Evolutionary conservation across 2,888 invertebrate species (phyloP).

Genomic region (Drosophila prolongata): DNA sequence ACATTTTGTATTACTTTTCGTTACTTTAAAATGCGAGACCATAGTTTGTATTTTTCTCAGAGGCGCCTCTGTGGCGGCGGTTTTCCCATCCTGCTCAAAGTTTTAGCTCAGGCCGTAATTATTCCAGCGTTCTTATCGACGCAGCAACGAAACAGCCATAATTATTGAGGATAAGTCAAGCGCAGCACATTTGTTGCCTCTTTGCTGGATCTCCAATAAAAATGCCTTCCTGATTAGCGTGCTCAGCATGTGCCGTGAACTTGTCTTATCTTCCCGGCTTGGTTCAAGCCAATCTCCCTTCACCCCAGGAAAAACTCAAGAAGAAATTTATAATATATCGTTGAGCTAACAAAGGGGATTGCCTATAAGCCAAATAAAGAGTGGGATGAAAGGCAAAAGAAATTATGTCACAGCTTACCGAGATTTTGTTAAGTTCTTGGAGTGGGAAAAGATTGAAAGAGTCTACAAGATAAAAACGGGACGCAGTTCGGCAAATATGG

Average conservation of each 20-base stretch:
- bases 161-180: constrained; percentile 69
- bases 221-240: constrained; percentile 69
- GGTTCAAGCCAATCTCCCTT: constrained; percentile 14
- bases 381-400: constrained; percentile 17
- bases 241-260: constrained; percentile 49
- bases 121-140: constrained; percentile 63
- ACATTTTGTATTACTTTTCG: neutral
- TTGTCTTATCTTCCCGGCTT: constrained; percentile 57
- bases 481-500: neutral
- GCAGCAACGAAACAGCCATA: constrained; percentile 49
- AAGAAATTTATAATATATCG: constrained; percentile 68
- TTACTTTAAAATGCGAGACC: neutral
- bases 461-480: neutral
- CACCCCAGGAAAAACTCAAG: neutral
- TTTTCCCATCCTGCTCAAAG: constrained; percentile 24
- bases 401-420: constrained; percentile 64
- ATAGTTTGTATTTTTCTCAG: neutral
- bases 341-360: constrained; percentile 34
- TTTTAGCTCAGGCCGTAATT: constrained; percentile 52
- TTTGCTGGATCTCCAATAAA: constrained; percentile 47
- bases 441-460: neutral
- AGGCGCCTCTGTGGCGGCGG: constrained; percentile 57
- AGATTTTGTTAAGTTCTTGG: constrained; percentile 3
- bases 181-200: constrained; percentile 68
- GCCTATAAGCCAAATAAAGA: constrained; percentile 44